Conservation (phyloP, 2,113 vertebrate genomes). For the Oreamnos americanus region DNA sequence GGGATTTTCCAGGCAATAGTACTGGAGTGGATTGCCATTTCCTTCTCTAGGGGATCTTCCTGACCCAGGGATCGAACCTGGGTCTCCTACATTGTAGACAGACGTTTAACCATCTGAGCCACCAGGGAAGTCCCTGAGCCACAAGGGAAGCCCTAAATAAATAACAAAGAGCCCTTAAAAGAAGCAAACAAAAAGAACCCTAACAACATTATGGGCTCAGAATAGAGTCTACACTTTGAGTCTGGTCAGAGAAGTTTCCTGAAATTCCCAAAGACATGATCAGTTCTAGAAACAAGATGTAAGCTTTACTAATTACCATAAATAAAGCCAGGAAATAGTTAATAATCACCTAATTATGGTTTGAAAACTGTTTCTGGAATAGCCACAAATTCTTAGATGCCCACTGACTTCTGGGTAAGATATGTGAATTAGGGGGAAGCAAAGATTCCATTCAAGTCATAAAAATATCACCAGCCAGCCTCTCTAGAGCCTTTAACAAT, state of each 20-base stretch:
- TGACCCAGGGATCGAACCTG: rapidly evolving
- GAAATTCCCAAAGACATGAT: neutral
- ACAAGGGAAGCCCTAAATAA: neutral
- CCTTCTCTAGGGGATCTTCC: too few relatives aligned
- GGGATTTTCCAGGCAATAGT: neutral
- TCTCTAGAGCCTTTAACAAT: neutral
- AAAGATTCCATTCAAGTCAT: neutral
- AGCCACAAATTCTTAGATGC: neutral
- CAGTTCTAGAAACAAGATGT: neutral
- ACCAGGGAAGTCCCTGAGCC: neutral
- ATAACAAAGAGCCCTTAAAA: neutral
- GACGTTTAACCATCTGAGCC: neutral
- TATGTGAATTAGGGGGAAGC: neutral
- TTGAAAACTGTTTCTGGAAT: neutral
- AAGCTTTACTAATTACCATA: neutral
- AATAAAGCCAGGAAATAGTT: neutral
- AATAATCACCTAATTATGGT: neutral
- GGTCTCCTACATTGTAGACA: too few relatives aligned
- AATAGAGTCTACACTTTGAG: neutral
- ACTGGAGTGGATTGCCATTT: too few relatives aligned
- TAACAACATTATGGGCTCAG: neutral
- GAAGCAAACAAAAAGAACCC: neutral
- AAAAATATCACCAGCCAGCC: neutral
- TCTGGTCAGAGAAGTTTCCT: neutral
- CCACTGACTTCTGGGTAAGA: neutral